Percentiles rank a stretch among this genome's conserved stretches.
Evolutionary conservation across 2,888 invertebrate species (phyloP).

Genomic region (Eretmocerus hayati): DNA sequence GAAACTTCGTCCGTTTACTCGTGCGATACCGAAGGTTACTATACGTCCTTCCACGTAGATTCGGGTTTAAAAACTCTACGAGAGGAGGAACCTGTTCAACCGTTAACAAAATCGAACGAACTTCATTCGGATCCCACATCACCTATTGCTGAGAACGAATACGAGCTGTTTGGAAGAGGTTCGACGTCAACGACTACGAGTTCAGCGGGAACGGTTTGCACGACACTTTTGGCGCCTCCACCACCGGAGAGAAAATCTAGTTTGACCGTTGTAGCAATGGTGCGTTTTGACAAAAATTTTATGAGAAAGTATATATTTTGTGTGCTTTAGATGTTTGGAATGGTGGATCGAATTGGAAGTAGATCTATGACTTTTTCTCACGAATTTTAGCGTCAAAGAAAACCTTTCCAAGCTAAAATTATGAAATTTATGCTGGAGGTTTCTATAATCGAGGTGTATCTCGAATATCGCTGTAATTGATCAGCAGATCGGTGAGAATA

Average conservation of each 20-base stretch:
- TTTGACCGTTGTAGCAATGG: conserved; percentile 44
- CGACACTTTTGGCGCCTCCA: conserved; percentile 71
- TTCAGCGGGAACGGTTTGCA: conserved; percentile 84
- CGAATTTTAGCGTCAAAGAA: too few relatives aligned
- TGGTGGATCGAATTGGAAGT: too few relatives aligned
- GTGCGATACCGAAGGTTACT: conserved; percentile 95
- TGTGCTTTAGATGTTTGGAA: too few relatives aligned
- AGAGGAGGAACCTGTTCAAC: conserved; percentile 62
- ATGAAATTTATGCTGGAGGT: too few relatives aligned
- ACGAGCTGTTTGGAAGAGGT: conserved; percentile 85
- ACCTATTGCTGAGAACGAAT: conserved; percentile 76
- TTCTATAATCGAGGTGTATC: too few relatives aligned
- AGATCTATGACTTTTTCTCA: too few relatives aligned
- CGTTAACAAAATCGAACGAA: conserved; percentile 58
- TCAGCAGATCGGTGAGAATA: too few relatives aligned
- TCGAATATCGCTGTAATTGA: too few relatives aligned
- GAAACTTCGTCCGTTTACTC: conserved; percentile 90
- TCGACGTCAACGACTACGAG: conserved; percentile 87
- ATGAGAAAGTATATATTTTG: too few relatives aligned
- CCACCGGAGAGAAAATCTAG: conserved; percentile 81
- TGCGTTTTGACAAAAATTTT: conserved; percentile 19
- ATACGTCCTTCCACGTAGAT: conserved; percentile 95
- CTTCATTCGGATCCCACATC: conserved; percentile 61
- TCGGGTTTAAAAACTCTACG: conserved; percentile 82
- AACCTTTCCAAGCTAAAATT: too few relatives aligned